Base-by-base conservation (phyloP, 2,113 vertebrate genomes). In the Phocoena sinus region DNA sequence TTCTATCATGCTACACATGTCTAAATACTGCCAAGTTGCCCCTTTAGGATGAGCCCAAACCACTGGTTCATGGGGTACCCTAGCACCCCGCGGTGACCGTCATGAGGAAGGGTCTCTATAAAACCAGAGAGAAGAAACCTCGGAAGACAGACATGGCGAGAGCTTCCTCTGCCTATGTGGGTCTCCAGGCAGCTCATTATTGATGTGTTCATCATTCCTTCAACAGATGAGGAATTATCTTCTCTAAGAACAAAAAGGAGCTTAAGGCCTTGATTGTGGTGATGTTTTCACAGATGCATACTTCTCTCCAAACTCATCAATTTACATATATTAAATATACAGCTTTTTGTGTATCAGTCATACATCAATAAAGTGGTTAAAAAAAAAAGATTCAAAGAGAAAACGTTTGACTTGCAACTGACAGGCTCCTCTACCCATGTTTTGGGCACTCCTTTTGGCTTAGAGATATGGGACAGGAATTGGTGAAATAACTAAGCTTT, bases 331-430 rank as follows among this genome's bases (percentile, higher is more conserved):
- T 36, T 56, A 83, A 65, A 76, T 76, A 82, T 23, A 74, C 31
- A 89, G 33, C 2, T 50, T 89, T 50, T 82, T 74, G 44, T 63
- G 3, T 74, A 73, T 74, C n/a, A 28, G 11, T 89, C 76, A 89
- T 10, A 89, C 44, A 31, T 58, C n/a, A 58, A 31, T 18, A 84
- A 28, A 14, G 38, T 77, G 60, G 18, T 68, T 89, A 2, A n/a
- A 53, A 77, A 94, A 79, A n/a, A 63, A 36, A 95, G 89, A 31
- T 84, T 71, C 41, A 68, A 97, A 95, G 53, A 60, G 21, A 38
- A 97, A 71, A 62, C 87, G 23, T 63, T 50, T 93, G 50, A 56
- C 13, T 53, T 38, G 26, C 62, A 91, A 5, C 4, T 41, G 56
- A 70, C 33, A 11, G 13, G 84, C 13, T 88, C 7, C 9, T 76